Evolutionary conservation across 2,888 invertebrate species (phyloP).

Genomic region (Eupithecia inturbata): DNA sequence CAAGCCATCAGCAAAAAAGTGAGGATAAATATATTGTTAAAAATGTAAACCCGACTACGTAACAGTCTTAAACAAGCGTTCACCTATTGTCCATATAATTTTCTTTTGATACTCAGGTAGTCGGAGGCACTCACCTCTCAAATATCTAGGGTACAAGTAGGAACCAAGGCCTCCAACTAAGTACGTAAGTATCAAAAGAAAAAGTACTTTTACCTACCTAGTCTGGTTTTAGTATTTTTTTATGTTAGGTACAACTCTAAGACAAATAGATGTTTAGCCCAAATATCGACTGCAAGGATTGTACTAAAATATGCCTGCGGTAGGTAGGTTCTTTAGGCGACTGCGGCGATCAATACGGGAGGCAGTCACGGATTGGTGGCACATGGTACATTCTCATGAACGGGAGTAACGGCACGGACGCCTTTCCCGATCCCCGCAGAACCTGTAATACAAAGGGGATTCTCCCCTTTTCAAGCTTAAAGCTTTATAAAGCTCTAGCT

Average conservation of each 20-base stretch:
- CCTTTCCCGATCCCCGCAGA: slow-evolving; percentile 33
- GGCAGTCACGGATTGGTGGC: slow-evolving; percentile 62
- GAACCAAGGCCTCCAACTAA: no score
- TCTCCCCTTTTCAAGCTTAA: background rate
- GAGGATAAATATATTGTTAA: no score
- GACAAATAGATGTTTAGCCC: background rate
- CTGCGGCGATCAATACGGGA: slow-evolving; percentile 60
- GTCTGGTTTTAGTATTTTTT: background rate
- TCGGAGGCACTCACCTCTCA: no score
- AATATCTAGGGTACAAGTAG: no score
- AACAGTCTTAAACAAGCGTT: no score
- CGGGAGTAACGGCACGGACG: slow-evolving; percentile 51
- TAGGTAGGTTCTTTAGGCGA: slow-evolving; percentile 35
- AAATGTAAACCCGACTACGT: no score
- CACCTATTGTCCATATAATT: no score
- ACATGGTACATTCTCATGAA: slow-evolving; percentile 62
- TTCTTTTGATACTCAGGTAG: no score
- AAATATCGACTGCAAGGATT: background rate
- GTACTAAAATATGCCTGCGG: background rate
- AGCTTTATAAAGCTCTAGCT: background rate
- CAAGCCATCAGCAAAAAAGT: no score
- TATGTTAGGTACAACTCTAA: background rate
- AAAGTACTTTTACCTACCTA: no score
- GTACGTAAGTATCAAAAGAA: background rate
- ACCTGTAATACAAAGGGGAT: background rate